Evolutionary conservation across 2,888 invertebrate genomes (phyloP), one percentile per base, ranked within the genome.

Genomic region (Amiota minor): DNA sequence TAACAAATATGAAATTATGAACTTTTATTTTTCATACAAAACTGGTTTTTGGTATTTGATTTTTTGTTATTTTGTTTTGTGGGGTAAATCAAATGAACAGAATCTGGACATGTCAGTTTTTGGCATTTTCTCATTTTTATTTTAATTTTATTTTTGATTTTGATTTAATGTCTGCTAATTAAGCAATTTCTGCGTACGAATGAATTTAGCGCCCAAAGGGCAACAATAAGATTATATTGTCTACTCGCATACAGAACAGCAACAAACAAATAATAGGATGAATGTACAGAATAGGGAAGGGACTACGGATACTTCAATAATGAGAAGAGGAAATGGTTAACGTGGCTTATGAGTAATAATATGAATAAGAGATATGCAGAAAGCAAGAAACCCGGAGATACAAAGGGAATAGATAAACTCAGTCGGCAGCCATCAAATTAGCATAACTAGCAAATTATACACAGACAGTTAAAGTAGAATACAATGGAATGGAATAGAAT

Each of bases 161-260:
- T 85, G 85, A 83, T 83, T 83, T 85, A 83, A 83, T 85, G 84
- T 77, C 78, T 82, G 85, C 83, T 83, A 83, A 83, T 83, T 83
- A 83, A 82, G 84, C 78, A 79, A 81, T 81, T 81, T 81, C 80
- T 80, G 75, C 76, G 76, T 35, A 35, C 35, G 35, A 35, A 35
- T 35, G 35, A 35, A 35, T 59, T 59, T 59, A 16, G 35, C 59
- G 18, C 59, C 59, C 20, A 59, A 4, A 35, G 11, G 18, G 59
- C 59, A 20, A 11, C 8, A 14, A 20, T 20, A 59, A 20, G n/a
- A 10, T 18, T 23, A 3, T 35, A 35, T 6, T 35, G 6, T 35
- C 2, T 6, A 35, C 1, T n/a, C n/a, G 23, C 6, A 35, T 35
- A 35, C 35, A 35, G 6, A 6, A 35, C 10, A 59, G 59, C 59